Evolutionary conservation across 2,797 vertebrate genomes (phyloP).

Genomic region (Tympanoctomys barrerae): DNA sequence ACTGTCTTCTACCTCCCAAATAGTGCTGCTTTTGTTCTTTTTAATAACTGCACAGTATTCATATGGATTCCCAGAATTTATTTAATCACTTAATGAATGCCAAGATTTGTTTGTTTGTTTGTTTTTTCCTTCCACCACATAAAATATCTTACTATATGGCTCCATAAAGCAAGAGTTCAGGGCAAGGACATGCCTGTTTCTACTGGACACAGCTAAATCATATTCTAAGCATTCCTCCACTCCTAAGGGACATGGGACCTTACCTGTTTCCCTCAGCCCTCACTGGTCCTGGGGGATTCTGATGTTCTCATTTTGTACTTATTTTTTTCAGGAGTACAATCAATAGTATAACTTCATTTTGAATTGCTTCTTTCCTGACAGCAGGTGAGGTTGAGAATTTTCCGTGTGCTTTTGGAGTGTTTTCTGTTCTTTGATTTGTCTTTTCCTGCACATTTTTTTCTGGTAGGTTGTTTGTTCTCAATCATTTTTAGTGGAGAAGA

Average conservation of each 20-base stretch:
- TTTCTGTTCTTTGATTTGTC: conserved; percentile 5
- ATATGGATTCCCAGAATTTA: not conserved
- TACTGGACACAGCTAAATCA: not conserved
- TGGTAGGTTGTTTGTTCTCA: conserved; percentile 17
- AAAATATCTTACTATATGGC: conserved; percentile 27
- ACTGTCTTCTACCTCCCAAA: not conserved
- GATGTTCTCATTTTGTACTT: not conserved
- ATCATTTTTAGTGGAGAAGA: not conserved
- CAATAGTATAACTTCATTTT: not conserved
- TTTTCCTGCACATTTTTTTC: not conserved
- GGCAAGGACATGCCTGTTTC: conserved; percentile 32
- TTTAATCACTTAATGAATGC: not conserved
- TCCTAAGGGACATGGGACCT: not conserved
- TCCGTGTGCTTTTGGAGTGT: not conserved
- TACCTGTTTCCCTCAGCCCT: not conserved
- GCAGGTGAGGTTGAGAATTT: conserved; percentile 22
- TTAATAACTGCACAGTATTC: not conserved
- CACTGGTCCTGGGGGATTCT: not conserved
- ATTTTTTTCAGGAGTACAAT: not conserved
- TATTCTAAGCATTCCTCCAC: not conserved
- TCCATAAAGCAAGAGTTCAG: not conserved
- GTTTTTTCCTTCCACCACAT: not conserved
- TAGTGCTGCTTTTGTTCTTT: conserved; percentile 41
- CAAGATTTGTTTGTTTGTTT: not conserved
- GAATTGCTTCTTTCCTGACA: conserved; percentile 34